Evolutionary conservation across 1,140 invertebrate genomes (phyloP).

Genomic region (Drosophila ogumai): DNA sequence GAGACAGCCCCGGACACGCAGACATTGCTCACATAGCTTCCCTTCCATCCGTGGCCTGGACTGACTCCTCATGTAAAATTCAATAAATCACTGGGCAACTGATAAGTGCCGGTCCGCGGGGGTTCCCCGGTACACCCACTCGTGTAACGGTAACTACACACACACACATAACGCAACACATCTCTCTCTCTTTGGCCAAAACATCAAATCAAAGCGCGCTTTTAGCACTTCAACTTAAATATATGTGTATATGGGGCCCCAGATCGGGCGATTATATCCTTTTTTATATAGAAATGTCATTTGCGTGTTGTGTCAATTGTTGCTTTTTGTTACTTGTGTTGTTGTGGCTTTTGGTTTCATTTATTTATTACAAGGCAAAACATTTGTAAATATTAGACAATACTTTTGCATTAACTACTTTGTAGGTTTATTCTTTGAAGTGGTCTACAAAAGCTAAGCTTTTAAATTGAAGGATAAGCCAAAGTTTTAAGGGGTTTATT

Average conservation of each 20-base stretch:
- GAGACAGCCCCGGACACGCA: conserved; percentile 59
- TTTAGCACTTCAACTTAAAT: conserved; percentile 73
- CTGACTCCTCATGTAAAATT: conserved; percentile 74
- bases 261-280: conserved; percentile 7
- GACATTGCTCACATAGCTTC: conserved; percentile 63
- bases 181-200: conserved; percentile 15
- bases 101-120: conserved; percentile 54
- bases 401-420: conserved; percentile 71
- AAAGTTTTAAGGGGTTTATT: not conserved
- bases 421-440: not conserved
- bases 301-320: conserved; percentile 64
- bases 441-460: not conserved
- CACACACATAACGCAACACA: conserved; percentile 1
- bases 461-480: not conserved
- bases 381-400: conserved; percentile 80
- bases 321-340: conserved; percentile 2
- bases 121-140: conserved; percentile 49
- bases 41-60: conserved; percentile 37
- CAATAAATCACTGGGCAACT: conserved; percentile 72
- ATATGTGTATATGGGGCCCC: conserved; percentile 28
- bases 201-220: conserved; percentile 71
- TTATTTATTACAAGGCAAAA: conserved; percentile 64
- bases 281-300: conserved; percentile 46
- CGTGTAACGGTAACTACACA: conserved; percentile 41
- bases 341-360: conserved; percentile 30